Evolutionary conservation across 2,888 invertebrate species (phyloP).

Genomic region (Anticlea derivata): DNA sequence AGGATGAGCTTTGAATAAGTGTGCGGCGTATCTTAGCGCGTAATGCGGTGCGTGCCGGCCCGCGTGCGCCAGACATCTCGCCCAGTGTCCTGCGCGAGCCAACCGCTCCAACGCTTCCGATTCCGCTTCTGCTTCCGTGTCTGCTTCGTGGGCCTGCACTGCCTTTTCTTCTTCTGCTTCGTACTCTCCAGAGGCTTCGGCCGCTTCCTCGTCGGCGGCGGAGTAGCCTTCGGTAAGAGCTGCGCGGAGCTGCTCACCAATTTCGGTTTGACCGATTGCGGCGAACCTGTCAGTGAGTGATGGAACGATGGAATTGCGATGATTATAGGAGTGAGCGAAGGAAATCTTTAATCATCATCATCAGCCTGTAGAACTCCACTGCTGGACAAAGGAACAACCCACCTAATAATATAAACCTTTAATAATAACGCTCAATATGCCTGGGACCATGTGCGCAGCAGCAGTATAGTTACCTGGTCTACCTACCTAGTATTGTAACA

Average conservation of each 20-base stretch:
- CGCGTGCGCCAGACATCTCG: constrained; percentile 73
- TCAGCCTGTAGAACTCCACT: no score
- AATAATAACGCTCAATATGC: no score
- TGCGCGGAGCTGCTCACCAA: constrained; percentile 71
- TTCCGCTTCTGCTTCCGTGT: constrained; percentile 44
- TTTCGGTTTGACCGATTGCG: constrained; percentile 75
- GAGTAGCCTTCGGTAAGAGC: constrained; percentile 64
- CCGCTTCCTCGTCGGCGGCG: constrained; percentile 55
- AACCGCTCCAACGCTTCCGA: constrained; percentile 63
- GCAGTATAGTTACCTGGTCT: no score
- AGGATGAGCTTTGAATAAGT: constrained; percentile 67
- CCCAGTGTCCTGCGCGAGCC: constrained; percentile 76
- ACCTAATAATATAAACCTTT: no score
- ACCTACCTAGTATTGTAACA: no score
- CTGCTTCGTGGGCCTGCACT: constrained; percentile 21
- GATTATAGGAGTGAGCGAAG: background rate
- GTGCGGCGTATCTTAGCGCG: constrained; percentile 67
- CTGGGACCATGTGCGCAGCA: no score
- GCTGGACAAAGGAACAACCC: no score
- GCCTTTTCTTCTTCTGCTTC: constrained; percentile 49
- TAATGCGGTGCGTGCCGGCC: constrained; percentile 66
- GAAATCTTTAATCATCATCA: no score
- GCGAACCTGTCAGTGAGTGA: constrained; percentile 53
- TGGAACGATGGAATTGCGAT: background rate
- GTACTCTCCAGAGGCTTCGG: constrained; percentile 50